Conservation (phyloP, 2,888 invertebrate genomes). For the Galeruca laticollis region DNA sequence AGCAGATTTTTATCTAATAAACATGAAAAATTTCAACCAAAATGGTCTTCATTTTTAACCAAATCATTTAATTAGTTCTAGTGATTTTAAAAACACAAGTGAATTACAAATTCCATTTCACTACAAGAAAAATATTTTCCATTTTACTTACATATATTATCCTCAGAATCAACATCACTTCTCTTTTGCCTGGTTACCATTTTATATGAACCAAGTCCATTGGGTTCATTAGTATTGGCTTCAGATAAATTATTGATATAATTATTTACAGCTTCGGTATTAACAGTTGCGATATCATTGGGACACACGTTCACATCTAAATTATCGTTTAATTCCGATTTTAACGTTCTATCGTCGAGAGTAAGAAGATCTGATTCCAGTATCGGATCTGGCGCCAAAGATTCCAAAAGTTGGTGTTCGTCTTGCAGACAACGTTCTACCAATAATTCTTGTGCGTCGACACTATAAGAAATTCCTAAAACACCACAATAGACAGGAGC, state of each 20-base stretch:
- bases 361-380: slow-evolving; percentile 60
- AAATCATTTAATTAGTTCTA: no score
- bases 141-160: slow-evolving; percentile 58
- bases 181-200: slow-evolving; percentile 49
- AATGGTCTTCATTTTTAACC: no score
- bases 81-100: no score
- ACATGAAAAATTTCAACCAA: no score
- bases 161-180: slow-evolving; percentile 52
- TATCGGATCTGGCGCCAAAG: slow-evolving; percentile 59
- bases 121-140: not conserved
- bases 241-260: slow-evolving; percentile 51
- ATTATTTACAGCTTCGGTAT: slow-evolving; percentile 51
- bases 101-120: not conserved
- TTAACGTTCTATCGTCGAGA: slow-evolving; percentile 61
- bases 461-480: slow-evolving; percentile 57
- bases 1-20: no score
- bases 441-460: slow-evolving; percentile 59
- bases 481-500: no score
- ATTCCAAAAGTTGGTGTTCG: slow-evolving; percentile 60
- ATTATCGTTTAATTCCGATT: slow-evolving; percentile 60
- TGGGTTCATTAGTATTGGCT: slow-evolving; percentile 38
- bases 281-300: slow-evolving; percentile 48
- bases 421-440: slow-evolving; percentile 63
- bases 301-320: slow-evolving; percentile 53
- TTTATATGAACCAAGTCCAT: slow-evolving; percentile 40